These are phyloP conservation scores for Conistra vaccinii DNA, from an alignment of 2,888 invertebrate genomes.

Conservation along the genomic window DNA sequence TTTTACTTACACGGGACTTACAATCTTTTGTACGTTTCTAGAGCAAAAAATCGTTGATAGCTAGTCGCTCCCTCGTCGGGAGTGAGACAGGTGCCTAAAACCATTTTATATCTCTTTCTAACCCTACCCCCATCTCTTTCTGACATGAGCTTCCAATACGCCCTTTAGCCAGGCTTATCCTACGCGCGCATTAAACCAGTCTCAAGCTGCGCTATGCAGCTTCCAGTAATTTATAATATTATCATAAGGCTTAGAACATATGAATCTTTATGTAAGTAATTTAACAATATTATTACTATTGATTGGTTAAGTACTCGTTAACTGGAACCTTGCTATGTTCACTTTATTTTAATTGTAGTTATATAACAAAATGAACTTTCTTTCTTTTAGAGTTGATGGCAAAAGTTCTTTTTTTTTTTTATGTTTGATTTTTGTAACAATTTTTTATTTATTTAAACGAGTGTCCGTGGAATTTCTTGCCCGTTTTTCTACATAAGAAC, in stretches of 20 bases:
- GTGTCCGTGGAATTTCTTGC: too few species aligned
- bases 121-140: neutral
- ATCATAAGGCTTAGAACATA: conserved; percentile 55
- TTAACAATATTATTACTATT: conserved; percentile 39
- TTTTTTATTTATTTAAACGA: too few species aligned
- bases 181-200: conserved; percentile 6
- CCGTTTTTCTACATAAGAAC: too few species aligned
- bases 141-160: conserved; percentile 8
- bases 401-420: too few species aligned
- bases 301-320: conserved; percentile 45
- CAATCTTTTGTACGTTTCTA: neutral
- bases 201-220: conserved; percentile 9
- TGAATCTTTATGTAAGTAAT: conserved; percentile 43
- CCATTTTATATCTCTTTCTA: neutral
- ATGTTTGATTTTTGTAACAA: neutral
- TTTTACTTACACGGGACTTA: neutral
- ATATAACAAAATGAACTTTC: neutral
- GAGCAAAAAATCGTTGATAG: neutral
- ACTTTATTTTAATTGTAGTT: neutral
- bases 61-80: neutral
- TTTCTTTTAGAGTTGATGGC: neutral
- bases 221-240: conserved; percentile 25
- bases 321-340: conserved; percentile 47
- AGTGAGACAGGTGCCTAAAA: neutral
- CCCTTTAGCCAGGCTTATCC: conserved; percentile 11